Percentiles rank a stretch among this genome's conserved stretches.
phyloP scores from a whole-genome alignment of 2,797 vertebrate species.

The Microctenopoma lineatum region DNA sequence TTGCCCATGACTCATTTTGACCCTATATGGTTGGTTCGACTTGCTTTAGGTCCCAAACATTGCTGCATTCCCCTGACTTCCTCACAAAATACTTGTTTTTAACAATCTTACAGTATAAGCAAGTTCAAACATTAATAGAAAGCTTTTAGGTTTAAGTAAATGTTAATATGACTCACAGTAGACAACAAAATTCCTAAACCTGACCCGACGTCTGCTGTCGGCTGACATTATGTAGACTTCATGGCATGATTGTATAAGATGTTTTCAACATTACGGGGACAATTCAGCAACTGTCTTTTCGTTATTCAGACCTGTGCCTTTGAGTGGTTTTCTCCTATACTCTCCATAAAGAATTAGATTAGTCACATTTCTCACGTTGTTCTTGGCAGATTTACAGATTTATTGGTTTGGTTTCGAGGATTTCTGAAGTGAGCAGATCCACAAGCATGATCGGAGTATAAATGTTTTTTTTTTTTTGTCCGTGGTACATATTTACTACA shows the following conservation, averaged over 20 bases:
- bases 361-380: slow-evolving; percentile 43
- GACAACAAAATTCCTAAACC: neutral
- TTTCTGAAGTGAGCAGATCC: slow-evolving; percentile 31
- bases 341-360: slow-evolving; percentile 31
- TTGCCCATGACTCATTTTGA: slow-evolving; percentile 44
- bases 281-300: neutral
- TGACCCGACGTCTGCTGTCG: neutral
- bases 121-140: neutral
- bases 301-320: neutral
- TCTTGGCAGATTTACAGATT: slow-evolving; percentile 47
- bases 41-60: slow-evolving; percentile 6
- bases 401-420: slow-evolving; percentile 40
- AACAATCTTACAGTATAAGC: neutral
- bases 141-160: too few relatives aligned
- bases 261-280: too few relatives aligned
- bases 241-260: neutral
- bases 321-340: slow-evolving; percentile 18
- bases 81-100: slow-evolving; percentile 1
- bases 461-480: slow-evolving; percentile 40
- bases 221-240: neutral
- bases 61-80: slow-evolving; percentile 5
- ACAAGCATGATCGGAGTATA: slow-evolving; percentile 25
- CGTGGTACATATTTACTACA: slow-evolving; percentile 62
- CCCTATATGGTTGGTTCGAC: slow-evolving; percentile 59
- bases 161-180: too few relatives aligned